Evolutionary conservation across 2,113 vertebrate genomes (phyloP), one percentile per base, ranked within the genome.

Genomic region (Mesembrinibis cayennensis): DNA sequence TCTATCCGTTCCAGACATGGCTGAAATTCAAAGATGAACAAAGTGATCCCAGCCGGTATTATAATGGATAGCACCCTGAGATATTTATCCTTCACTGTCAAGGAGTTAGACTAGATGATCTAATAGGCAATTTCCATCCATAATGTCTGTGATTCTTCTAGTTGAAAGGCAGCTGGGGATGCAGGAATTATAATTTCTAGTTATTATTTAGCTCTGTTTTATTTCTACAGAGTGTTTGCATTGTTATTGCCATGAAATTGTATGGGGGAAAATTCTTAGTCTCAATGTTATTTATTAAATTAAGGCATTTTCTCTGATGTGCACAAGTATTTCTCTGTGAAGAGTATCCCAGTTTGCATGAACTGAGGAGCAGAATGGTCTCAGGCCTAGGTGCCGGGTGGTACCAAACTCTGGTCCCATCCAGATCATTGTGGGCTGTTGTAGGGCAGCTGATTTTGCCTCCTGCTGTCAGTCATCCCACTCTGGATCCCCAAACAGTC

Each of bases 21-120:
- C 18, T 62, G 74, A 88, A 95, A 93, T 88, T 96, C 66, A 73
- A 44, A 90, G 58, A 88, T n/a, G 70, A 94, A 56, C 42, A 62
- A 91, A 93, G 84, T 36, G 49, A 88, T 95, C 38, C 61, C 89
- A 80, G 82, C 25, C 5, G 1, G 32, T 88, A 73, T 78, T 88
- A 16, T 36, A 95, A 90, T 45, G 62, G 59, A 52, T 80, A 91
- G 53, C 42, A 90, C 59, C 79, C 91, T 79, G 53, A 80, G 78
- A 91, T 93, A 82, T 77, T 95, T 95, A 93, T 95, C 81, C 55
- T 70, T 96, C 53, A 26, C 65, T 88, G 94, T 96, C 91, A 90
- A 85, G 50, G 44, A 94, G 58, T 80, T 95, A 96, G 95, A 71
- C 66, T 95, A 72, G 66, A 77, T 95, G 82, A 74, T 96, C 67